Evolutionary conservation across 2,113 vertebrate genomes (phyloP).

Genomic region (Uropsilus gracilis): DNA sequence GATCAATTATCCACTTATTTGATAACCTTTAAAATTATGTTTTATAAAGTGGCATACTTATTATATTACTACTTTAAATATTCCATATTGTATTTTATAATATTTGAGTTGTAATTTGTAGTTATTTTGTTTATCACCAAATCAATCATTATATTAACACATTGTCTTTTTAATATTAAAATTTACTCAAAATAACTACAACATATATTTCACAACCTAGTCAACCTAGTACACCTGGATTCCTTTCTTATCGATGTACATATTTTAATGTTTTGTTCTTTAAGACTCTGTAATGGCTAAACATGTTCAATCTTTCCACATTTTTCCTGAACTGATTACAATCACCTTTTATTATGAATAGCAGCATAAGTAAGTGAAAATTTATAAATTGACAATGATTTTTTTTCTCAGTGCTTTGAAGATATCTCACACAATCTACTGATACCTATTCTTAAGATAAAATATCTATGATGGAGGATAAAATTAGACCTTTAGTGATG

Average conservation of each 20-base stretch:
- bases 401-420: constrained; percentile 26
- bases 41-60: not conserved
- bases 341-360: not conserved
- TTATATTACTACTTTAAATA: not conserved
- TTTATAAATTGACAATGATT: constrained; percentile 10
- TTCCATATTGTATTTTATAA: not conserved
- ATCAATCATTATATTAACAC: not conserved
- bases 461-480: not conserved
- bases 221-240: not conserved
- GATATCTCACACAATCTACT: not conserved
- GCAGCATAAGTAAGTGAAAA: not conserved
- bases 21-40: not conserved
- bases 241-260: not conserved
- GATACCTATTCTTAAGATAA: not conserved
- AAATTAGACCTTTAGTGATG: too few relatives aligned
- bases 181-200: not conserved
- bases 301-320: not conserved
- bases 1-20: not conserved
- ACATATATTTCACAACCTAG: not conserved
- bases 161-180: not conserved
- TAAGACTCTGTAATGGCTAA: constrained; percentile 14
- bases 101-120: not conserved
- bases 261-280: constrained; percentile 8
- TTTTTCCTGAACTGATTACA: not conserved
- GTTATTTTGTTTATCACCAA: not conserved